Evolutionary conservation across 2,888 invertebrate species (phyloP).

Genomic region (Mellilla xanthometata): DNA sequence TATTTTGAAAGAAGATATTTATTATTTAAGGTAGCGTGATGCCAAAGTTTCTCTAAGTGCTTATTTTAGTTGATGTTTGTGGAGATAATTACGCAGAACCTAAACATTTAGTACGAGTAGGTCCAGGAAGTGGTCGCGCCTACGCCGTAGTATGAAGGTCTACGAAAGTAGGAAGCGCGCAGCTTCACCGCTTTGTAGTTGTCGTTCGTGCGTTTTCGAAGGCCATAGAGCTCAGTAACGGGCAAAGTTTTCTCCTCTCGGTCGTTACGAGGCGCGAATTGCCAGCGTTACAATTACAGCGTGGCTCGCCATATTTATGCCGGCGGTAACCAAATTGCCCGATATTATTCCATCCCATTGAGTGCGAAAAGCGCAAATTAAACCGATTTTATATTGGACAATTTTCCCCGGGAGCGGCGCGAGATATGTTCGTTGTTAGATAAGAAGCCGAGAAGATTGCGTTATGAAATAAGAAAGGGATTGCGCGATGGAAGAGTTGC

Average conservation of each 20-base stretch:
- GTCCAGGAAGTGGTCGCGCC: slow-evolving; percentile 26
- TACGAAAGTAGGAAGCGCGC: slow-evolving; percentile 20
- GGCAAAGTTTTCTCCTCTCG: slow-evolving; percentile 75
- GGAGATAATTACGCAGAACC: not conserved
- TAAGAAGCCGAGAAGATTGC: slow-evolving; percentile 79
- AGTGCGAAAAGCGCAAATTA: slow-evolving; percentile 83
- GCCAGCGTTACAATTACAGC: slow-evolving; percentile 80
- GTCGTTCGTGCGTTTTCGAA: too few species aligned
- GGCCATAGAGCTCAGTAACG: slow-evolving; percentile 66
- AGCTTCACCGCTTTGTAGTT: slow-evolving; percentile 1
- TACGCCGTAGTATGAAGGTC: slow-evolving; percentile 19
- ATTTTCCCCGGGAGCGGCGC: slow-evolving; percentile 77
- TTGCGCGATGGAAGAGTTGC: slow-evolving; percentile 75
- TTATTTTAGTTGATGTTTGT: not conserved
- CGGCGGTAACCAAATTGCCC: slow-evolving; percentile 82
- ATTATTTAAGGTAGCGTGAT: too few species aligned
- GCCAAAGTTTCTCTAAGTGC: not conserved
- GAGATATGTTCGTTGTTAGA: slow-evolving; percentile 79
- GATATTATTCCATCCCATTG: slow-evolving; percentile 83
- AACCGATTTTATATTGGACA: slow-evolving; percentile 83
- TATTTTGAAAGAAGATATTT: slow-evolving; percentile 6
- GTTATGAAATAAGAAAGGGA: slow-evolving; percentile 81
- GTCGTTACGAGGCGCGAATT: slow-evolving; percentile 82
- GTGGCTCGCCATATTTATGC: slow-evolving; percentile 81
- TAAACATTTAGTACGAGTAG: not conserved